phyloP scores from a whole-genome alignment of 2,113 vertebrate genomes.

The Gambusia holbrooki region DNA sequence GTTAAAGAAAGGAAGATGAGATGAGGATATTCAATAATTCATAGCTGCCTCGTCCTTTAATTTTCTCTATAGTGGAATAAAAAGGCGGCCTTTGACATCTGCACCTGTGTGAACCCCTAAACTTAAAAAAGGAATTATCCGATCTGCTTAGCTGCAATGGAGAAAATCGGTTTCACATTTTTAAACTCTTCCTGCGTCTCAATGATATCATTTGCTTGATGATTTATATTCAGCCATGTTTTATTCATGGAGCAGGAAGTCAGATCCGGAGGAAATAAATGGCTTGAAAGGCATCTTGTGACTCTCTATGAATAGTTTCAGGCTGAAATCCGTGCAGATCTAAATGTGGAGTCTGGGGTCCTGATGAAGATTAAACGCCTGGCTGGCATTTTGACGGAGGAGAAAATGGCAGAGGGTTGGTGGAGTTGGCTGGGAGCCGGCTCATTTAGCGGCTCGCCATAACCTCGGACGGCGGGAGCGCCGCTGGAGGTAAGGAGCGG shows the following conservation, averaged over 20 bases:
- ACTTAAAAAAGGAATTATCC: slow-evolving; percentile 19
- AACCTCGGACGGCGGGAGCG: slow-evolving; percentile 41
- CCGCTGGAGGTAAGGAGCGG: slow-evolving; percentile 29
- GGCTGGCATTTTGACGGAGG: slow-evolving; percentile 25
- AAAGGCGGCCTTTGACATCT: slow-evolving; percentile 53
- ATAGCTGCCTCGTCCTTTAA: slow-evolving; percentile 53
- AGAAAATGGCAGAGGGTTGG: slow-evolving; percentile 11
- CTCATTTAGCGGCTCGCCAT: slow-evolving; percentile 55
- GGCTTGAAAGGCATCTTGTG: slow-evolving; percentile 32
- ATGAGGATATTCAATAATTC: slow-evolving; percentile 65
- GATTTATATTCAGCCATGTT: slow-evolving; percentile 43
- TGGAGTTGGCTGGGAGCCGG: slow-evolving; percentile 2
- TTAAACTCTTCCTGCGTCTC: slow-evolving; percentile 22
- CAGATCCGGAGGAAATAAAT: slow-evolving; percentile 16
- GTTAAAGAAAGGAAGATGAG: slow-evolving; percentile 49
- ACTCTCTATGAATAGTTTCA: slow-evolving; percentile 34
- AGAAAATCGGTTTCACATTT: slow-evolving; percentile 44
- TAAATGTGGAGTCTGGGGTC: slow-evolving; percentile 38
- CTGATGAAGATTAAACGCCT: slow-evolving; percentile 42
- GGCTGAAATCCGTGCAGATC: not conserved
- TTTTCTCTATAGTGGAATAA: slow-evolving; percentile 45
- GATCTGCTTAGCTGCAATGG: slow-evolving; percentile 4
- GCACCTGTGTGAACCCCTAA: slow-evolving; percentile 57
- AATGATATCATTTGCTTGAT: slow-evolving; percentile 51
- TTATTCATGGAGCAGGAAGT: slow-evolving; percentile 51